These are phyloP conservation scores for Nineta flava DNA, from an alignment of 2,888 invertebrate genomes.

Conservation along the genomic window DNA sequence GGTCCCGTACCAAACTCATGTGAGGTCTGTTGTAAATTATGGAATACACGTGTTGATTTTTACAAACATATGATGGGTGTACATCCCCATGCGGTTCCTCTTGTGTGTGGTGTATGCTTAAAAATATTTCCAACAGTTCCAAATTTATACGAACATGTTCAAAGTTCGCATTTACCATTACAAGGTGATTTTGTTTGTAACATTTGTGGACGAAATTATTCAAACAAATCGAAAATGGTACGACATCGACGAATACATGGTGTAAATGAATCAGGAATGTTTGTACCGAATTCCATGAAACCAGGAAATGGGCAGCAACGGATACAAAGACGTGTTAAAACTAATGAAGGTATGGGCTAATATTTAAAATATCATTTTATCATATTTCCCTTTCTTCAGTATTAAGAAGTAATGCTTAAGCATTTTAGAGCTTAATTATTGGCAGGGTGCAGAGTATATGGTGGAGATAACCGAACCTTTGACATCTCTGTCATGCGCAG, in stretches of 20 bases:
- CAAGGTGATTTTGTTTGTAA: constrained; percentile 32
- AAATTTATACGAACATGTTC: constrained; percentile 27
- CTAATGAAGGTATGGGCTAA: neutral
- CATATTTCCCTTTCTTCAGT: too few relatives aligned
- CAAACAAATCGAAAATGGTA: constrained; percentile 33
- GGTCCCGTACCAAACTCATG: constrained; percentile 23
- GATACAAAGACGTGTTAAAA: neutral
- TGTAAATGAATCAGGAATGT: constrained; percentile 9
- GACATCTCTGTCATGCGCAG: too few relatives aligned
- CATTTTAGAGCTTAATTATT: too few relatives aligned
- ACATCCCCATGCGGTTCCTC: constrained; percentile 30
- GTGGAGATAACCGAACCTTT: too few relatives aligned
- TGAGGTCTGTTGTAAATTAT: constrained; percentile 32
- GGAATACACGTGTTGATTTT: constrained; percentile 33
- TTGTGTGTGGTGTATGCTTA: constrained; percentile 31
- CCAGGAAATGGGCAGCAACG: neutral
- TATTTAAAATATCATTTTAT: too few relatives aligned
- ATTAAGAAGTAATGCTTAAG: too few relatives aligned
- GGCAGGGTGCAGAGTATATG: too few relatives aligned
- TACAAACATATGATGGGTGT: constrained; percentile 36
- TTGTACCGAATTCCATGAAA: neutral
- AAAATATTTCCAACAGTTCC: constrained; percentile 29
- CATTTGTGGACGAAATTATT: constrained; percentile 31
- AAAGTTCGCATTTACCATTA: constrained; percentile 28
- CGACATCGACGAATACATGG: constrained; percentile 31